Evolutionary conservation across 2,113 vertebrate species (phyloP), one percentile per base, ranked within the genome.

Genomic region (Genyomyrus donnyi): DNA sequence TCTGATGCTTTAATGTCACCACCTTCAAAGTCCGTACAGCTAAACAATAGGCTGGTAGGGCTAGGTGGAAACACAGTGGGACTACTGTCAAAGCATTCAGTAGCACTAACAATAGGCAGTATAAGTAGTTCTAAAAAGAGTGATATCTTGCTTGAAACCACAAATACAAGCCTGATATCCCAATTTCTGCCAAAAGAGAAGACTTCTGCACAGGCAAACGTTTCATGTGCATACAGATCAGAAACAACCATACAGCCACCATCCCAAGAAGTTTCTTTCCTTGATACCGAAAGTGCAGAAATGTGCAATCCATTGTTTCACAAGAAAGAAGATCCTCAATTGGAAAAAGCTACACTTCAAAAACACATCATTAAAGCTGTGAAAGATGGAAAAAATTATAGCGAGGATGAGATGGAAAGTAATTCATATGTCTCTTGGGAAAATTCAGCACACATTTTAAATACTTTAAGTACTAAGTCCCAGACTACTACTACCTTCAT

Each of bases 1-100:
- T 98, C 97, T 0, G 98, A 98, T 48, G 97, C 98, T 15, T 93
- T 99, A 52, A 96, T 98, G 97, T 99, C 98, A 8, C 97, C 98
- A 1, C 97, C 98, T 24, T 93, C 95, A 11, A 97, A 98, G 93
- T 86, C 95, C 6, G 88, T 96, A 2, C 58, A 96, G 11, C 17
- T 93, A 1, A 97, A 94, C 92, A 90, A 90, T 3, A 94, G 96
- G 21, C 90, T 94, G 39, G 95, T 96, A 83, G 92, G 93, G 0
- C 93, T 50, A 93, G 96, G 56, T 94, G 95, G 86, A 93, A 93
- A 31, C 39, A 84, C 90, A 6, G 94, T 93, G 27, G 93, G 93
- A 3, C 21, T 80, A 80, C 1, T 88, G 0, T 93, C 93, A 7
- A 74, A 90, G 17, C 15, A 89, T 39, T 83, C 92, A 3, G 39